Evolutionary conservation across 2,113 vertebrate genomes (phyloP).

Genomic region (Perca flavescens): DNA sequence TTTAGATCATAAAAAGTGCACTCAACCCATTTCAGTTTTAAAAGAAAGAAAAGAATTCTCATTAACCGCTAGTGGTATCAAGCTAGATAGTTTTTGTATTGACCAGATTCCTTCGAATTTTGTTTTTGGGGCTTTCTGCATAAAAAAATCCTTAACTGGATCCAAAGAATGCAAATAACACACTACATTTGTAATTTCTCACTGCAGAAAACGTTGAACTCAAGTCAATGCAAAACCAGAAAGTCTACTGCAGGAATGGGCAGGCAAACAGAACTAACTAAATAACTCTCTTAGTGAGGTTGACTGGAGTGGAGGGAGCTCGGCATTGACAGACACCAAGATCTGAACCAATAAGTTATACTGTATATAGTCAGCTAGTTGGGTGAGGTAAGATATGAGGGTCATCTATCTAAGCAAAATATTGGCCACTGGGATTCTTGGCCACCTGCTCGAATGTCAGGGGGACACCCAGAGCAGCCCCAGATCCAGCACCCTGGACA

Average conservation of each 20-base stretch:
- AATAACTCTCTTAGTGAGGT: neutral
- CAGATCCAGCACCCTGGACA: slow-evolving; percentile 27
- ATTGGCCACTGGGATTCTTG: neutral
- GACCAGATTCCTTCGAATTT: neutral
- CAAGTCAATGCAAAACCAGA: neutral
- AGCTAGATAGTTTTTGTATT: neutral
- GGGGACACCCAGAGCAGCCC: too few species aligned
- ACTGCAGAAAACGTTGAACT: too few species aligned
- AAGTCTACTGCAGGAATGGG: neutral
- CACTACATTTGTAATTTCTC: neutral
- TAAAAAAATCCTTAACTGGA: neutral
- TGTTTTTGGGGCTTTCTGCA: neutral
- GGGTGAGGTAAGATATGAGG: neutral
- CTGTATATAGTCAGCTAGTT: neutral
- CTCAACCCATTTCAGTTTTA: neutral
- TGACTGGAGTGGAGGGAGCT: neutral
- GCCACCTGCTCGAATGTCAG: neutral
- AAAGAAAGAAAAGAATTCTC: neutral
- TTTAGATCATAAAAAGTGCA: neutral
- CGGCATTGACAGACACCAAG: neutral
- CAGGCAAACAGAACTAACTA: too few species aligned
- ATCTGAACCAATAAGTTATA: neutral
- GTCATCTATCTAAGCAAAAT: neutral
- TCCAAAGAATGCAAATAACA: neutral
- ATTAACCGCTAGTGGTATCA: neutral